These are phyloP conservation scores for Drepana arcuata DNA, from an alignment of 1,140 invertebrate genomes.

Conservation along the genomic window DNA sequence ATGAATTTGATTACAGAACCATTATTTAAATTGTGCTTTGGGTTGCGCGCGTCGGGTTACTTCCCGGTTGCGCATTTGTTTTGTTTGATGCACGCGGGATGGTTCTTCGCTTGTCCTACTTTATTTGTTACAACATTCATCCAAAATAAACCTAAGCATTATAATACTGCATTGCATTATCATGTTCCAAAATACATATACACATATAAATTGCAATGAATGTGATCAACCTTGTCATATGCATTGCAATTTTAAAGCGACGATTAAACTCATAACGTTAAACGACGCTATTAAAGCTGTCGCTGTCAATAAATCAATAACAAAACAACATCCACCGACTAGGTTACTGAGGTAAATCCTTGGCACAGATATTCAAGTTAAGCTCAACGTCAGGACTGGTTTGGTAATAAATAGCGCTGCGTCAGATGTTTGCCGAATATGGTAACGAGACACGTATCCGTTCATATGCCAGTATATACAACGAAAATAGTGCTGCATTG, in stretches of 20 bases:
- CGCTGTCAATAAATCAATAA: not conserved
- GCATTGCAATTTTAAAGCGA: not conserved
- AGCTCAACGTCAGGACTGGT: slow-evolving; percentile 22
- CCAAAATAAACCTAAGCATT: too few relatives aligned
- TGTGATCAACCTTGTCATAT: slow-evolving; percentile 4
- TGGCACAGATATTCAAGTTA: slow-evolving; percentile 24
- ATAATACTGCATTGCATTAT: too few relatives aligned
- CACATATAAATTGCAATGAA: slow-evolving; percentile 4
- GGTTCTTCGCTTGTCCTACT: too few relatives aligned
- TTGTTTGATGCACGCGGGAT: too few relatives aligned
- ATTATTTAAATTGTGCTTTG: slow-evolving; percentile 35
- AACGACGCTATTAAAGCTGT: not conserved
- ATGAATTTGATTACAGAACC: slow-evolving; percentile 42
- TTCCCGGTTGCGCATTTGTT: slow-evolving; percentile 37
- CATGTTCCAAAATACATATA: too few relatives aligned
- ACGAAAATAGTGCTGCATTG: too few relatives aligned
- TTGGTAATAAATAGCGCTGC: slow-evolving; percentile 13
- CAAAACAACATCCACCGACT: slow-evolving; percentile 7
- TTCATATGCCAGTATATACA: too few relatives aligned
- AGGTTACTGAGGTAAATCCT: slow-evolving; percentile 9
- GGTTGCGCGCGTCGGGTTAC: slow-evolving; percentile 32
- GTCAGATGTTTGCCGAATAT: too few relatives aligned
- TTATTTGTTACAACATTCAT: too few relatives aligned
- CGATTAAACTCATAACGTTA: not conserved
- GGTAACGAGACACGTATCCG: too few relatives aligned